Evolutionary conservation across 1,140 invertebrate species (phyloP), one percentile per base, ranked within the genome.

Genomic region (Musca domestica): DNA sequence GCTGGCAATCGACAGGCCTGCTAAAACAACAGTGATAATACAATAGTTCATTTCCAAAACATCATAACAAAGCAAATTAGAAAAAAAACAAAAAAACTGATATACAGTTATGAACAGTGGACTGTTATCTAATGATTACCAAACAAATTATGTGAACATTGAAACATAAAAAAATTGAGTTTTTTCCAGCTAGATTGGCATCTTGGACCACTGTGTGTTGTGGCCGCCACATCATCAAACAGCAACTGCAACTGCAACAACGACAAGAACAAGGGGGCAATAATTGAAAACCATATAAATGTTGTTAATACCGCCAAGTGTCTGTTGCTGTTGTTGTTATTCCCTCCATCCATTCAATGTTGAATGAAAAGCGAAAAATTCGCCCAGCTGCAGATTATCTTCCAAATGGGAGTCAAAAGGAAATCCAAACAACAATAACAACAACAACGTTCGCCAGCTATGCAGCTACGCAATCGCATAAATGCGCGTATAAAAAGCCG

Each of bases 311-410:
- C 34, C 34, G 34, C 34, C 34, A 41, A 41, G 34, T 41, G 34
- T 5, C 10, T n/a, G 22, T 25, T 25, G 52, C n/a, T 27, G n/a
- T 12, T 41, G 34, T 12, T 41, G 10, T 41, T 41, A 41, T 56
- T 56, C 25, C 52, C 25, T 56, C 25, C 52, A 56, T 56, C 25
- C 52, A 56, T 56, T 19, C 52, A 56, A 56, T 56, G 22, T 56
- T 56, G 14, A 41, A 56, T 56, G 25, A 56, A 56, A 56, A 56
- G 23, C 22, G 34, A 41, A 41, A 41, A 41, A 41, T 41, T 41
- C 34, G 52, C 19, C 52, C 52, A 56, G 52, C 52, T 56, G 52
- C 52, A 56, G 52, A 56, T 56, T 56, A 30, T 56, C 52, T 56
- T 12, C 34, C 27, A 5, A 41, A 41, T 27, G 25, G n/a, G 19